Evolutionary conservation across 2,797 vertebrate genomes (phyloP), one percentile per base, ranked within the genome.

Genomic region (Platalea minor): DNA sequence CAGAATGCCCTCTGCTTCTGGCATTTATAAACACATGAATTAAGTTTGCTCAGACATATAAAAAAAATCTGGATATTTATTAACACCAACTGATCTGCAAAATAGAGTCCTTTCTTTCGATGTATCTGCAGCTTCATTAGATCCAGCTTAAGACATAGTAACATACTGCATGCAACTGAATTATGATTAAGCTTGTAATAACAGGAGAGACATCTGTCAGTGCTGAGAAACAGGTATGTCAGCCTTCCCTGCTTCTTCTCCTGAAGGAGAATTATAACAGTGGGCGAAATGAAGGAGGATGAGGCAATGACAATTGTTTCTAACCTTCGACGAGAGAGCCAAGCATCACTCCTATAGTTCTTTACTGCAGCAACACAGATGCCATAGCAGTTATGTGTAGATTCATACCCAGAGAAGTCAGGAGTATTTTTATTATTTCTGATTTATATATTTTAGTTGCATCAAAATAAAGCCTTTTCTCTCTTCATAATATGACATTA

Each of bases 191-290:
- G 33, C 41, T 86, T 60, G 41, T 65, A 82, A 72, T 77, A 94
- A 96, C 26, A 92, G 51, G 64, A 86, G 67, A 92, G 68, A 68
- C 61, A 83, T 90, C 88, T 89, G 76, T 85, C 85, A 80, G 69
- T 75, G 76, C 80, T 88, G 70, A 95, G 73, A 48, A 95, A 79
- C 59, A 91, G 67, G 84, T 88, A 78, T 85, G 53, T 83, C 41
- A 86, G 57, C 31, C 26, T 8, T 78, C 33, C 33, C 46, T 63
- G n/a, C 56, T 89, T 74, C 53, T 91, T 74, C 48, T 93, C 28
- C 77, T 76, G 63, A 74, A 79, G 39, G 28, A 93, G 65, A 91
- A 39, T 60, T 89, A 16, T 51, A 93, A 37, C 51, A 84, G 67
- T 81, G 63, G 56, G 61, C 3, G 5, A 92, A 92, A 80, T 57